Conservation (phyloP, 1,140 invertebrate genomes). For the Atta cephalotes region DNA sequence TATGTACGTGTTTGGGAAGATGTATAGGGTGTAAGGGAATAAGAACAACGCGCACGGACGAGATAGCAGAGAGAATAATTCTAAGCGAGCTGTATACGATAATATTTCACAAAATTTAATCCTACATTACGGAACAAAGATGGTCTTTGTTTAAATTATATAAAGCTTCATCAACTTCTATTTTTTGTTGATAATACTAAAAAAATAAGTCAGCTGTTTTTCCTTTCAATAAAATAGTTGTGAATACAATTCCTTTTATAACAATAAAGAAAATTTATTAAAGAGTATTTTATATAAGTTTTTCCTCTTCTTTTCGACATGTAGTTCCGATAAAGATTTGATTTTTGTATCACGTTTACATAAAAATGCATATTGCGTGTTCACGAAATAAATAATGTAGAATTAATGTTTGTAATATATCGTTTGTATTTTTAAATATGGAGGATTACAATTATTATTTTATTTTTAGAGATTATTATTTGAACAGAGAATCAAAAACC, state of each 20-base stretch:
- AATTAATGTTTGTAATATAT: background rate
- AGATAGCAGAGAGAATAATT: slow-evolving; percentile 50
- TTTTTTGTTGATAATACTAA: background rate
- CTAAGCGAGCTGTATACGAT: slow-evolving; percentile 7
- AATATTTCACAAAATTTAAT: slow-evolving; percentile 48
- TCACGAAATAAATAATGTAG: background rate
- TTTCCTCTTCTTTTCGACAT: background rate
- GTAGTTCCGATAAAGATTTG: background rate
- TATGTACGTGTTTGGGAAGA: slow-evolving; percentile 53
- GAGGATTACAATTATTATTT: slow-evolving; percentile 5
- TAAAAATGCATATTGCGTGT: background rate
- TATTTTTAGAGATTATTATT: slow-evolving; percentile 33
- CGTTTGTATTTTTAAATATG: background rate
- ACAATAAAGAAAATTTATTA: background rate
- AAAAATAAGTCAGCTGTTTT: background rate
- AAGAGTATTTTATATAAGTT: background rate
- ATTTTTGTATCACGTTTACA: background rate
- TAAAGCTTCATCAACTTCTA: slow-evolving; percentile 18
- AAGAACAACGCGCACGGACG: slow-evolving; percentile 9
- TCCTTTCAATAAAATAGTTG: background rate
- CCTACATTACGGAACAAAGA: background rate
- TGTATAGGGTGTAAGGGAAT: slow-evolving; percentile 53
- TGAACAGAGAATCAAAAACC: background rate
- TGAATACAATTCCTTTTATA: background rate
- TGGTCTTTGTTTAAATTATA: background rate